Evolutionary conservation across 2,113 vertebrate species (phyloP).

Genomic region (Clarias magur): DNA sequence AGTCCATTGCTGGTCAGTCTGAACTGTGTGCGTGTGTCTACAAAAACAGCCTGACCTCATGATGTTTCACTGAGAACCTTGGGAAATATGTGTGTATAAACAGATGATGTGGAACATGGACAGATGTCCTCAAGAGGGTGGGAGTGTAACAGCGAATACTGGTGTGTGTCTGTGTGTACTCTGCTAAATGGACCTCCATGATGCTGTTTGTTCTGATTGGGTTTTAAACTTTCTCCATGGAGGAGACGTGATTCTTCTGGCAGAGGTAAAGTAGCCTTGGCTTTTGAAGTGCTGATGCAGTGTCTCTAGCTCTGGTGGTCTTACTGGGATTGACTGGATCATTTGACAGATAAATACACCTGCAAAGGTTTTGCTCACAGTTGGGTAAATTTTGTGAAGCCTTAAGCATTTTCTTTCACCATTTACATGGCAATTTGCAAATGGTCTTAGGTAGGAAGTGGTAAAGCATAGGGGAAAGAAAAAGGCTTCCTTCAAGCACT

Average conservation of each 20-base stretch:
- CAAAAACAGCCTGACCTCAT: not conserved
- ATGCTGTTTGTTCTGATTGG: slow-evolving; percentile 37
- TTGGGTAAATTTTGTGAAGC: slow-evolving; percentile 4
- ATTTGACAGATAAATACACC: slow-evolving; percentile 53
- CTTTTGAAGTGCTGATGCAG: slow-evolving; percentile 52
- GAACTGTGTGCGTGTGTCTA: not conserved
- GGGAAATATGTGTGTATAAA: not conserved
- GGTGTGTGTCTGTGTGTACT: slow-evolving; percentile 24
- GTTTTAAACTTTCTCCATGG: slow-evolving; percentile 38
- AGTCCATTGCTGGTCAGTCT: not conserved
- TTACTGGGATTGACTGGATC: slow-evolving; percentile 41
- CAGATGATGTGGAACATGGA: not conserved
- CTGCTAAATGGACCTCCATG: slow-evolving; percentile 35
- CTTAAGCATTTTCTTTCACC: not conserved
- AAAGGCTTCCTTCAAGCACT: not conserved
- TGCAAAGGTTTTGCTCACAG: slow-evolving; percentile 25
- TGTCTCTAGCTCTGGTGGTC: slow-evolving; percentile 28
- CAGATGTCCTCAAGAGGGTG: not conserved
- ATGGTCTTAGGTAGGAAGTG: not conserved
- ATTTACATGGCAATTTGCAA: not conserved
- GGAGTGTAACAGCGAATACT: not conserved
- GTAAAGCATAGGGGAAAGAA: not conserved
- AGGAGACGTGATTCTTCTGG: slow-evolving; percentile 34
- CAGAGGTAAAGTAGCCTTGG: slow-evolving; percentile 33
- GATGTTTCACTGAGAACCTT: not conserved